Base-by-base conservation (phyloP, 2,113 vertebrate genomes). In the Charina bottae region DNA sequence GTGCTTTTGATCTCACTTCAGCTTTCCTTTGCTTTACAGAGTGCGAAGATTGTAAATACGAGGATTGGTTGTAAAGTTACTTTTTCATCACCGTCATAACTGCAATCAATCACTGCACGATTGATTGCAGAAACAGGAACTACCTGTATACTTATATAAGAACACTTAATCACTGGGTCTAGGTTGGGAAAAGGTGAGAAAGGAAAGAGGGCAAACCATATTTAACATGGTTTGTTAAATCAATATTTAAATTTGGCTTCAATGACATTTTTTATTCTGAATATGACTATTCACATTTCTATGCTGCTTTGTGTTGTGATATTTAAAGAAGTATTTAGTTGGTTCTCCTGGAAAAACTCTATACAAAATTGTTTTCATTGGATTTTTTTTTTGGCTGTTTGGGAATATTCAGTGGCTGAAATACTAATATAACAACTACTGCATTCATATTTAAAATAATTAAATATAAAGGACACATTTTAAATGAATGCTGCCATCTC, bases 241-340 rank as follows among this genome's bases (percentile, higher is more conserved):
- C 58, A 89, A 58, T 72, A 55, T 58, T 85, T 17, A 89, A 84
- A 84, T 54, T 46, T 49, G 28, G 10, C 3, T 59, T 59, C 46
- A 26, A 10, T 59, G 49, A 85, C 86, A 59, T 86, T 91, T 64
- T 91, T 91, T 59, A 55, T 86, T 91, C 28, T 64, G 49, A 83
- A 86, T 85, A 23, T 62, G 83, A 64, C 49, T 54, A 21, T 58
- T 19, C 64, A 85, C 49, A 55, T 92, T 89, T 62, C 87, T 24
- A 68, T 85, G 54, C 88, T 92, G 53, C 85, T 85, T 92, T 89
- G 33, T 85, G 56, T 88, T 83, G 10, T 92, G 37, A 78, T 78
- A 49, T 24, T 87, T 85, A 68, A 89, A 92, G 83, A 85, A 85
- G 42, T 33, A 1, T 4, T 37, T 85, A 24, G 23, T 84, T 92